Evolutionary conservation across 2,113 vertebrate species (phyloP), one percentile per base, ranked within the genome.

Genomic region (Hoplias malabaricus): DNA sequence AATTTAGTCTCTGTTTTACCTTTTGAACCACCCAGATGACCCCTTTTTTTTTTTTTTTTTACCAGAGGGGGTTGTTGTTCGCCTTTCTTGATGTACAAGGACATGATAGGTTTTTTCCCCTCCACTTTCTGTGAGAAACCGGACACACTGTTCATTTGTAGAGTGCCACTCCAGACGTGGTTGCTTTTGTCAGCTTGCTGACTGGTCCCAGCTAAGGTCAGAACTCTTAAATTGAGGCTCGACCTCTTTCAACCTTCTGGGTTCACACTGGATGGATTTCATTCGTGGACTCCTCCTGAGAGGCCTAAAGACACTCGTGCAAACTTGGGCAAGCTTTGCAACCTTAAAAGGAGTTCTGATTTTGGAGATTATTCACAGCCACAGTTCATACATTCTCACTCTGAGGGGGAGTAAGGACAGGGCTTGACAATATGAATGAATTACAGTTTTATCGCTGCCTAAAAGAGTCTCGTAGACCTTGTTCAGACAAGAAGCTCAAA

Each of bases 1-100:
- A 90, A 89, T 91, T 88, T 86, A 66, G 72, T 53, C 31, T 31
- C 29, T 61, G 33, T 85, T 90, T 86, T 87, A 75, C 72, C 83
- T 78, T 86, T 78, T 83, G 77, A 83, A 82, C 71, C 81, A 36
- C 62, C 80, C 77, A 81, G 27, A 84, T 83, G 73, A 9, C 0
- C 68, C 81, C 84, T 84, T 89, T 23, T 9, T 11, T 43, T 43
- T 10, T 43, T 43, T 43, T 10, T 3, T 43, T 43, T 73, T 87
- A 73, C 77, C 27, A 38, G 53, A 3, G 73, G 36, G 69, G 73
- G 75, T 84, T 86, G 86, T 86, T 80, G 48, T 42, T 76, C 40
- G 69, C 69, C 57, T 82, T 69, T 63, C 75, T 86, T 84, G 86
- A 85, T 83, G 86, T 84, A 63, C 36, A 76, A 69, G 75, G 83